A percentile compares a stretch with the other conserved stretches of the same genome.
These are phyloP conservation scores for Nesometra sesokonis DNA, from an alignment of 35 echinoderm and acorn worm genomes.

Conservation along the genomic window DNA sequence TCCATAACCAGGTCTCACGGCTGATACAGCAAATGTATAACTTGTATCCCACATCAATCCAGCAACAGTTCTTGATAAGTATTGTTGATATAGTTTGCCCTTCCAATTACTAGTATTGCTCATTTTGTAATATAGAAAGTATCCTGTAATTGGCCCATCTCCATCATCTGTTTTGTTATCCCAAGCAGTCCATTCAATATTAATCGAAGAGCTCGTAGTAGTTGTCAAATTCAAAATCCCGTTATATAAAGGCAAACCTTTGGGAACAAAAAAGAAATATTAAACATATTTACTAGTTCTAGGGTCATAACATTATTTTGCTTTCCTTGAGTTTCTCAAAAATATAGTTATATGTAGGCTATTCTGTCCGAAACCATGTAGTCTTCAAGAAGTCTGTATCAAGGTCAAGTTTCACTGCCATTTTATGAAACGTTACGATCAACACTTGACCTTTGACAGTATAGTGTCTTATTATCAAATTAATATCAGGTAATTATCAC, in stretches of 20 bases:
- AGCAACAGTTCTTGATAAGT: background rate
- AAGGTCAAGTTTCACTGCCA: too few relatives aligned
- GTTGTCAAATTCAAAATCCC: background rate
- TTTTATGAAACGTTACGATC: too few relatives aligned
- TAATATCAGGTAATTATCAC: too few relatives aligned
- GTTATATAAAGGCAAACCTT: background rate
- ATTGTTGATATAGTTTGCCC: background rate
- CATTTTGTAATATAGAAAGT: background rate
- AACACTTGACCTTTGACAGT: too few relatives aligned
- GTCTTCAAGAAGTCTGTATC: too few relatives aligned
- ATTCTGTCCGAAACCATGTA: too few relatives aligned
- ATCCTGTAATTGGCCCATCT: background rate
- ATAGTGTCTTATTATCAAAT: too few relatives aligned
- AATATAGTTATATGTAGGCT: too few relatives aligned
- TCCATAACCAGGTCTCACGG: constrained; percentile 15
- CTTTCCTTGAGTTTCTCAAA: too few relatives aligned
- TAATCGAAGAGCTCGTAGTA: background rate
- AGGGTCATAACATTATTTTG: too few relatives aligned
- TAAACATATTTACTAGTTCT: too few relatives aligned
- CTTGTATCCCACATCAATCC: constrained; percentile 19
- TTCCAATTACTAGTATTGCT: background rate
- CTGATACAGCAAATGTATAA: constrained; percentile 31
- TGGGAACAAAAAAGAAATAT: background rate
- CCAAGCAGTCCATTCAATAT: background rate
- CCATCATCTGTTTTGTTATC: background rate